phyloP scores from a whole-genome alignment of 1,140 invertebrate genomes.

The Bombus soroeensis region DNA sequence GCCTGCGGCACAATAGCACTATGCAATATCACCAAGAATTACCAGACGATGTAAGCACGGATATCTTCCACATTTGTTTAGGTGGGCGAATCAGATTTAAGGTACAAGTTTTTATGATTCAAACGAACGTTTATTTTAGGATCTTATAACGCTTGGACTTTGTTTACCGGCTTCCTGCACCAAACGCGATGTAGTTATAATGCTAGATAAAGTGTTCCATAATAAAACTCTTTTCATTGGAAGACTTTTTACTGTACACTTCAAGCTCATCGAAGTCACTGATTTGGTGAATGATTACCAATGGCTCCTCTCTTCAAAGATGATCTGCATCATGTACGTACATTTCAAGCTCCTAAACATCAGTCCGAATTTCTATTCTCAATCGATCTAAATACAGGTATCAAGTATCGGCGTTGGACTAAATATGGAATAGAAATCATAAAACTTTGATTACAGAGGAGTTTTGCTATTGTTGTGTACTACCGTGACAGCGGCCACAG shows the following conservation, averaged over 20 bases:
- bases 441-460: constrained; percentile 51
- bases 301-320: constrained; percentile 61
- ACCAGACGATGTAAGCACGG: accelerated
- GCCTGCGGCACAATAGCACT: too few relatives aligned
- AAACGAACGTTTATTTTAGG: constrained; percentile 60
- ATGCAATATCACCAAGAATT: too few relatives aligned
- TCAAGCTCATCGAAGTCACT: constrained; percentile 68
- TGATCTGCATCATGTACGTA: constrained; percentile 58
- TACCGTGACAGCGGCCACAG: constrained; percentile 67
- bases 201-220: constrained; percentile 69
- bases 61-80: too few relatives aligned
- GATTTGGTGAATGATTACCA: constrained; percentile 68
- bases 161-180: constrained; percentile 77
- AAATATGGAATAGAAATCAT: background rate
- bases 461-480: constrained; percentile 44
- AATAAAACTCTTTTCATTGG: constrained; percentile 66
- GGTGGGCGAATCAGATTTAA: too few relatives aligned
- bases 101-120: too few relatives aligned
- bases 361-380: too few relatives aligned
- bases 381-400: too few relatives aligned
- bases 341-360: background rate
- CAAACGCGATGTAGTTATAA: constrained; percentile 55
- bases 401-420: too few relatives aligned
- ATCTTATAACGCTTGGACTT: constrained; percentile 75
- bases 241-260: constrained; percentile 71